Evolutionary conservation across 2,888 invertebrate species (phyloP), one percentile per base, ranked within the genome.

Genomic region (Agrochola macilenta): DNA sequence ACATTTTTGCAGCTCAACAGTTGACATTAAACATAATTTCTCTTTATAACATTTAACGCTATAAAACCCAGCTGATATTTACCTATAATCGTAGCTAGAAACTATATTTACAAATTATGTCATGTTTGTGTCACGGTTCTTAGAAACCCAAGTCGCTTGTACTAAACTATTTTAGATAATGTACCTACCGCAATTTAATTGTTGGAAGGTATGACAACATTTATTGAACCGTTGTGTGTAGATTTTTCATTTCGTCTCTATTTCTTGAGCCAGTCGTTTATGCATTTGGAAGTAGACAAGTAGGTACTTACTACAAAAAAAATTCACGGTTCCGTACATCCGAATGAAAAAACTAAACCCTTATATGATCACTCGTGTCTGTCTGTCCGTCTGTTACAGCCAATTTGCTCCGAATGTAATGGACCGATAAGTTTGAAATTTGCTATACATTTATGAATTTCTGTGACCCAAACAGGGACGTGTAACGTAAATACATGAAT

Each of bases 31-130:
- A 43, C 43, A 11, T 0, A 64, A 64, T 39, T 64, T n/a, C 9
- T 39, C 39, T 39, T 20, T 4, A 4, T 17, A 54, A 17, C 23
- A 23, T 17, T 5, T n/a, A 30, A 30, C 23, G 11, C 23, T 43
- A 30, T 66, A 71, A 61, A 43, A 43, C 20, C 26, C 43, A 35
- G 30, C 5, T 2, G 46, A 60, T 61, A 74, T 30, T 65, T 57
- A 66, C 11, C 49, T 57, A n/a, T 23, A 69, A 20, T 30, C 12
- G 35, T 17, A 58, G 20, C 30, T 43, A 57, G 46, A 8, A 12
- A 54, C 60, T 72, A 77, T 81, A 81, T 81, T 84, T 78, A 84
- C 70, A 73, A 54, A 68, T 78, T 75, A 81, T 81, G 68, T 78
- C 81, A 81, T 64, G 75, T 35, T 35, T 75, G 7, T 68, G 66